Evolutionary conservation across 2,113 vertebrate species (phyloP), one percentile per base, ranked within the genome.

Genomic region (Phyllostomus discolor): DNA sequence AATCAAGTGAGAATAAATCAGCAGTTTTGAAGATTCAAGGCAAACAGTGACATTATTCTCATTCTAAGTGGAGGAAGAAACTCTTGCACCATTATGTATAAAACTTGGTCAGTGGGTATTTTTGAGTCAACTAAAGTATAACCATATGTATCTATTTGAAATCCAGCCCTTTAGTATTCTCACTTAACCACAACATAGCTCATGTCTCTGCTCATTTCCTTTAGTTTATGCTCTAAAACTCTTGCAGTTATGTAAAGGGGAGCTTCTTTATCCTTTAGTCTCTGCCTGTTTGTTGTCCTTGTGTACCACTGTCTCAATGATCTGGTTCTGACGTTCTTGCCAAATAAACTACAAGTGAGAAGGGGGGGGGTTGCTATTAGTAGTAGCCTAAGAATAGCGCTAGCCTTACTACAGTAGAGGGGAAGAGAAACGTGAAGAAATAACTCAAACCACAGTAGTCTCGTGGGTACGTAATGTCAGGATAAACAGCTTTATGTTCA

Each of bases 21-120:
- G 59, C 38, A 75, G n/a, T 90, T 95, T 72, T 88, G 69, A 96
- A 95, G 88, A 97, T 14, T 87, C 33, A 80, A 82, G 78, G 75
- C 80, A 84, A 85, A 72, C 33, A 91, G 78, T 96, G 43, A 75
- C 95, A 93, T 54, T 78, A 28, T 87, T 86, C 50, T 83, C 50
- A 76, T 4, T 75, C 28, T 64, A 28, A 64, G 12, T 66, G 89
- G 86, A 88, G 31, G 82, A 86, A 88, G 62, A 81, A 22, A 81
- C 52, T 76, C 17, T 16, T 92, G 31, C 26, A 88, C 5, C 7
- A 28, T 81, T 88, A 66, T 7, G 2, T 54, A 11, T 35, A 90
- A 70, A 92, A 67, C 57, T 89, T 87, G 35, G 41, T 94, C 81
- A 94, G n/a, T 90, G 38, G 59, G 57, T 94, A 31, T 35, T 95